A percentile compares a stretch with the other conserved stretches of the same genome.
Evolutionary conservation across 2,113 vertebrate species (phyloP).

Genomic region (Elephantulus edwardii): DNA sequence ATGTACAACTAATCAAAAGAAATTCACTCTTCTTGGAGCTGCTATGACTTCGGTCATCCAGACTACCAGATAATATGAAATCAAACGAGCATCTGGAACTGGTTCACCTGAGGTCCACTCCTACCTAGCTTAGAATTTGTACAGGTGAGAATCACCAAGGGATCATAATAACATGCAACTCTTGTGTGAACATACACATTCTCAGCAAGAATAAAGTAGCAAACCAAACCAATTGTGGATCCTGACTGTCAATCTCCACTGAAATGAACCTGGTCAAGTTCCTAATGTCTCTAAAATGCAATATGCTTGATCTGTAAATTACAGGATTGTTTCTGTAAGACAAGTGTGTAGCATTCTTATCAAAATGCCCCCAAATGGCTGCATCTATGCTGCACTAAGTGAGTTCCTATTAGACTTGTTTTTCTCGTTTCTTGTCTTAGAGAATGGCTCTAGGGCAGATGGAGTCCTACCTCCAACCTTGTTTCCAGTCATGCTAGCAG

Average conservation of each 20-base stretch:
- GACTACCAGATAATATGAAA: neutral
- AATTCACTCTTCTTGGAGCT: neutral
- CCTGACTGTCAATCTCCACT: slow-evolving; percentile 1
- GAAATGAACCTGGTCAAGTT: neutral
- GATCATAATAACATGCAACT: too few relatives aligned
- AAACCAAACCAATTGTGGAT: slow-evolving; percentile 13
- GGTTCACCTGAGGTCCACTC: neutral
- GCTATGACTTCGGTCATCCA: neutral
- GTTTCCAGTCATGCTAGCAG: too few relatives aligned
- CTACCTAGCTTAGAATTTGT: too few relatives aligned
- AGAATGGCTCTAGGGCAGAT: too few relatives aligned
- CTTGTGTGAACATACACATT: too few relatives aligned
- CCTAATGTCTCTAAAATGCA: neutral
- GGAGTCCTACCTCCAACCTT: too few relatives aligned
- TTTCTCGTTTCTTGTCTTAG: too few relatives aligned
- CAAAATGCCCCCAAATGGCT: too few relatives aligned
- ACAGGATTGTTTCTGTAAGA: neutral
- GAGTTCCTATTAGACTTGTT: too few relatives aligned
- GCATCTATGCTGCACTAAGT: too few relatives aligned
- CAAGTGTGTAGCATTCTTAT: too few relatives aligned
- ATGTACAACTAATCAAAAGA: slow-evolving; percentile 23
- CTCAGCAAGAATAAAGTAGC: neutral
- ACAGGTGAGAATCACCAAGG: too few relatives aligned
- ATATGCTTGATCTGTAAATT: neutral
- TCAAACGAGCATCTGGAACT: neutral